Evolutionary conservation across 1,140 invertebrate genomes (phyloP).

Genomic region (Manduca sexta): DNA sequence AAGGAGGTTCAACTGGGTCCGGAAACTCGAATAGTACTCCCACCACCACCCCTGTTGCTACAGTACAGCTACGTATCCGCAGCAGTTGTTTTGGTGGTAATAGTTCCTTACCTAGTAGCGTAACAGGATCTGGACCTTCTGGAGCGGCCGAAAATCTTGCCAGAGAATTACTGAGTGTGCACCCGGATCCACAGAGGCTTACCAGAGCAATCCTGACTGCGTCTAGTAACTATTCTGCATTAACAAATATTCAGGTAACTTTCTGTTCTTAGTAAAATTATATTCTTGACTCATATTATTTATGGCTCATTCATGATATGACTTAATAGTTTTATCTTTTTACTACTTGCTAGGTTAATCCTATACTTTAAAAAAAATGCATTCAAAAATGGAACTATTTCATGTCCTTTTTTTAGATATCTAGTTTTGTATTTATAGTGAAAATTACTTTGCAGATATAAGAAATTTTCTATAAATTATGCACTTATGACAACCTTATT

Average conservation of each 20-base stretch:
- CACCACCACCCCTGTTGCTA: constrained; percentile 36
- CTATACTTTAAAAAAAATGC: no score
- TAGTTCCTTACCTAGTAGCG: constrained; percentile 36
- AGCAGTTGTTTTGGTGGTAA: constrained; percentile 53
- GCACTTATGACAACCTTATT: no score
- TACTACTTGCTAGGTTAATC: no score
- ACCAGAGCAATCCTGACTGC: constrained; percentile 53
- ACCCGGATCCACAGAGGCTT: constrained; percentile 53
- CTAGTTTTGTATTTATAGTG: no score
- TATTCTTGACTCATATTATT: neutral
- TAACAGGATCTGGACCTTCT: constrained; percentile 44
- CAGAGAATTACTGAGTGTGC: constrained; percentile 46
- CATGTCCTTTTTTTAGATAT: no score
- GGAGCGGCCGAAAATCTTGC: constrained; percentile 51
- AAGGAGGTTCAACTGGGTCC: constrained; percentile 64
- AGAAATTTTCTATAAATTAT: no score
- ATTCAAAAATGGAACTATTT: no score
- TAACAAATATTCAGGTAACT: constrained; percentile 57
- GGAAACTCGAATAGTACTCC: constrained; percentile 59
- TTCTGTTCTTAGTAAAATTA: neutral
- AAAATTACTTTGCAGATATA: no score
- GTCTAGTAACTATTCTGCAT: constrained; percentile 57
- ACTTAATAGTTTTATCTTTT: no score
- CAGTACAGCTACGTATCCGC: constrained; percentile 43
- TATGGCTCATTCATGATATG: no score